Conservation (phyloP, 2,888 invertebrate genomes). For the Ecdyonurus torrentis region DNA sequence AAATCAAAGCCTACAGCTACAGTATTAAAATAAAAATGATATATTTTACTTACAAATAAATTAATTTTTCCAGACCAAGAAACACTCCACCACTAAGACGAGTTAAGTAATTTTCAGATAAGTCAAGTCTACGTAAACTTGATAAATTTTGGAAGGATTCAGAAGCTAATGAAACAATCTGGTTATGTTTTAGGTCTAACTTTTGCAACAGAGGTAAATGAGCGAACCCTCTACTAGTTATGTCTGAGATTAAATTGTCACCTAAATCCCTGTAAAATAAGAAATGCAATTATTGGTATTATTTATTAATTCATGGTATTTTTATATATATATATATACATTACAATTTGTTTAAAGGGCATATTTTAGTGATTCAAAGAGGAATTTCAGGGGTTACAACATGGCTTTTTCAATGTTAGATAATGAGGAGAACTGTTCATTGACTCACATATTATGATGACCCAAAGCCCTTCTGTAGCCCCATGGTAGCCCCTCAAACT, state of each 20-base stretch:
- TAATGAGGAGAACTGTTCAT: too few species aligned
- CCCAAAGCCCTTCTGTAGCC: too few species aligned
- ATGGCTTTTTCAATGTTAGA: too few species aligned
- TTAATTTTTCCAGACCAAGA: slow-evolving; percentile 45
- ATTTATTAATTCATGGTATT: too few species aligned
- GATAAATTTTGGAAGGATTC: neutral
- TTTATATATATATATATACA: too few species aligned
- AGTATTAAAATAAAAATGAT: neutral
- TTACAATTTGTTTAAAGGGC: too few species aligned
- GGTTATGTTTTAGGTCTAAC: neutral
- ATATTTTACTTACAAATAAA: slow-evolving; percentile 34
- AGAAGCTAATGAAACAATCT: neutral
- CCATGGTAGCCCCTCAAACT: too few species aligned
- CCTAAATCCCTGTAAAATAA: slow-evolving; percentile 36
- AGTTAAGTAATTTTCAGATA: slow-evolving; percentile 52
- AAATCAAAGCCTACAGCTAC: too few species aligned
- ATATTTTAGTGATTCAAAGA: too few species aligned
- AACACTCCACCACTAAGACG: slow-evolving; percentile 51
- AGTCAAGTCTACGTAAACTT: slow-evolving; percentile 10
- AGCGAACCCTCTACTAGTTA: slow-evolving; percentile 47
- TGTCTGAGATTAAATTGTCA: slow-evolving; percentile 47
- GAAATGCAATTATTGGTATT: too few species aligned
- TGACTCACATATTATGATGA: too few species aligned
- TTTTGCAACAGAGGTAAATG: neutral
- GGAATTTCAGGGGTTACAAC: too few species aligned